These are phyloP conservation scores for Dendrolimus kikuchii DNA, from an alignment of 1,140 invertebrate genomes.

Conservation along the genomic window DNA sequence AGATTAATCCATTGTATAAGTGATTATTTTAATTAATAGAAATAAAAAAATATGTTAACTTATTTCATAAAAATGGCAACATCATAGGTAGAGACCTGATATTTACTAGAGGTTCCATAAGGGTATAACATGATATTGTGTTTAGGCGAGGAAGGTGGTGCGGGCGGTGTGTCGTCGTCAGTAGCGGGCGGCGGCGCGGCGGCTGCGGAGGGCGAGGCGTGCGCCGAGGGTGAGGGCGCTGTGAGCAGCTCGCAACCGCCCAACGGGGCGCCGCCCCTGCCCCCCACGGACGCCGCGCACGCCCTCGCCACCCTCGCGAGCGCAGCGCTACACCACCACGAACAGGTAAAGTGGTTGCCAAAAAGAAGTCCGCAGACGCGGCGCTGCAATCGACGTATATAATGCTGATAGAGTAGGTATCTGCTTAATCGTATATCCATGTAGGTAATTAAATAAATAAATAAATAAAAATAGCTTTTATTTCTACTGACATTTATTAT, in stretches of 20 bases:
- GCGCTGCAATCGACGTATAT: too few relatives aligned
- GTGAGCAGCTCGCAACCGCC: conserved; percentile 47
- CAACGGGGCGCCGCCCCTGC: conserved; percentile 44
- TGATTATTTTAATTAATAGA: too few relatives aligned
- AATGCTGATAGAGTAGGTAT: too few relatives aligned
- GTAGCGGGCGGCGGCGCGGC: conserved; percentile 20
- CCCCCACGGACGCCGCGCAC: conserved; percentile 58
- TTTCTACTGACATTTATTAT: too few relatives aligned
- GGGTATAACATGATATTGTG: background rate
- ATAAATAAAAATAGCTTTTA: too few relatives aligned
- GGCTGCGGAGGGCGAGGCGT: conserved; percentile 21
- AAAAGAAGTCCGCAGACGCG: too few relatives aligned
- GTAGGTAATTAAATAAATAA: too few relatives aligned
- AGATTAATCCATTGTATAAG: too few relatives aligned
- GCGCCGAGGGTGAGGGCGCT: conserved; percentile 38
- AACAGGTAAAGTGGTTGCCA: conserved; percentile 30
- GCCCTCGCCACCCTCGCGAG: conserved; percentile 67
- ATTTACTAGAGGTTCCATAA: background rate
- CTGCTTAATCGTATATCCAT: too few relatives aligned
- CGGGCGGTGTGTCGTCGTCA: conserved; percentile 35
- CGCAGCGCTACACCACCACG: conserved; percentile 64
- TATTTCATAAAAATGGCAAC: too few relatives aligned
- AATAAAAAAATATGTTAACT: too few relatives aligned
- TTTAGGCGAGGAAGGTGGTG: conserved; percentile 37
- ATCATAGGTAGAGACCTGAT: too few relatives aligned